Evolutionary conservation across 1,140 invertebrate genomes (phyloP).

Genomic region (Sarcophaga bullata): DNA sequence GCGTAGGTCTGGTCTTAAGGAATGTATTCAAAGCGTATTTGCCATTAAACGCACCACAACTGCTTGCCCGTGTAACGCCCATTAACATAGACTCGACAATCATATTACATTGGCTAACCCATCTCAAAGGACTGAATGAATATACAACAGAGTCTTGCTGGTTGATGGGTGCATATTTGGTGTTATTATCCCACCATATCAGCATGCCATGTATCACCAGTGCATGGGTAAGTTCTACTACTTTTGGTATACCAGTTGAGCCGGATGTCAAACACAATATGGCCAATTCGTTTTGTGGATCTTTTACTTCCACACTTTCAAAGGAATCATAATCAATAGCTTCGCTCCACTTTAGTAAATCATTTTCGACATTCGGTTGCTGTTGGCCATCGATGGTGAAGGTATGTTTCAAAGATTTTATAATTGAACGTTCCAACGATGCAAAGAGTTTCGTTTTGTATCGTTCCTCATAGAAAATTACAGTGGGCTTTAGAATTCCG

Average conservation of each 20-base stretch:
- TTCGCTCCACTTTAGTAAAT: neutral
- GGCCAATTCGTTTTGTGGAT: neutral
- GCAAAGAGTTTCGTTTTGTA: neutral
- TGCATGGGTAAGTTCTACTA: constrained; percentile 19
- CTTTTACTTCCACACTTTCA: neutral
- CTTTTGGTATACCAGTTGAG: constrained; percentile 39
- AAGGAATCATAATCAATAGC: constrained; percentile 1
- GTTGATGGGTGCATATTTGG: neutral
- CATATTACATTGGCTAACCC: constrained; percentile 22
- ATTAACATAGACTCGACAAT: constrained; percentile 33
- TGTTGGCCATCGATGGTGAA: constrained; percentile 1
- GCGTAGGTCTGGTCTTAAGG: neutral
- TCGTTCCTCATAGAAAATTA: constrained; percentile 33
- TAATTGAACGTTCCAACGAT: constrained; percentile 10
- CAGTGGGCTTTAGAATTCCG: neutral
- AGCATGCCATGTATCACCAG: constrained; percentile 29
- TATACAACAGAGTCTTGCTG: neutral
- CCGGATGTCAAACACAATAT: constrained; percentile 30
- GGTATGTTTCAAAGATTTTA: neutral
- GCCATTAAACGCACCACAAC: constrained; percentile 4
- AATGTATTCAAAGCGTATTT: constrained; percentile 15
- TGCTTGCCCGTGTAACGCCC: constrained; percentile 10
- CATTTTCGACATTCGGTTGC: neutral
- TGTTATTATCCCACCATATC: constrained; percentile 16
- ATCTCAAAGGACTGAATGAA: constrained; percentile 30